Base-by-base conservation (phyloP, 1,140 invertebrate species). In the Drosophila quadrilineata region DNA sequence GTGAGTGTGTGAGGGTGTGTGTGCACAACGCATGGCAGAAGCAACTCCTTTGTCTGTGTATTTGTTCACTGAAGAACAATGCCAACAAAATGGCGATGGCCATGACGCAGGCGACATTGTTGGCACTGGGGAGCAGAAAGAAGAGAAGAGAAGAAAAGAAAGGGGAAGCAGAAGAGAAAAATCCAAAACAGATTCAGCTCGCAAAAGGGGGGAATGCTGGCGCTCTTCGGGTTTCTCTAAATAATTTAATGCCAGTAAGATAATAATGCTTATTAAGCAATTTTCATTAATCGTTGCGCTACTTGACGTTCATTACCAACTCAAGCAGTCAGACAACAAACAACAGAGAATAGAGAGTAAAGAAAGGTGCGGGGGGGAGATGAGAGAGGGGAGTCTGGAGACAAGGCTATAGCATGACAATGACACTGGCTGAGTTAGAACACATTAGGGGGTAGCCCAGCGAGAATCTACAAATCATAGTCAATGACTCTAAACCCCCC, bases 191-290 rank as follows among this genome's bases (percentile, higher is more conserved):
- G 35, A n/a, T n/a, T n/a, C n/a, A n/a, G n/a, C n/a, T 49, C 41
- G 6, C 19, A 43, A 35, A 64, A n/a, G n/a, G n/a, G n/a, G n/a
- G n/a, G n/a, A n/a, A n/a, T n/a, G 66, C 59, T 43, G 14, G 26
- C 41, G 56, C 69, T 59, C 50, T 70, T 66, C 28, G 59, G 64
- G 48, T 62, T 77, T 48, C 62, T 63, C 74, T 75, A 84, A 79
- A 85, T 84, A 84, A 79, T 85, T 85, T 85, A 85, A 84, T 85
- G 66, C 74, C 79, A 65, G 70, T 74, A 64, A 84, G 79, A 85
- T 76, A 84, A 84, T 84, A 85, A 85, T 84, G 79, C 79, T 84
- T 84, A 84, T 84, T 84, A 84, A 84, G 79, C 79, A 85, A 84
- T 84, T 84, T 84, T 84, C 79, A 79, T 84, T 84, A 84, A 85